Evolutionary conservation across 1,140 invertebrate species (phyloP).

Genomic region (Batillaria attramentaria): DNA sequence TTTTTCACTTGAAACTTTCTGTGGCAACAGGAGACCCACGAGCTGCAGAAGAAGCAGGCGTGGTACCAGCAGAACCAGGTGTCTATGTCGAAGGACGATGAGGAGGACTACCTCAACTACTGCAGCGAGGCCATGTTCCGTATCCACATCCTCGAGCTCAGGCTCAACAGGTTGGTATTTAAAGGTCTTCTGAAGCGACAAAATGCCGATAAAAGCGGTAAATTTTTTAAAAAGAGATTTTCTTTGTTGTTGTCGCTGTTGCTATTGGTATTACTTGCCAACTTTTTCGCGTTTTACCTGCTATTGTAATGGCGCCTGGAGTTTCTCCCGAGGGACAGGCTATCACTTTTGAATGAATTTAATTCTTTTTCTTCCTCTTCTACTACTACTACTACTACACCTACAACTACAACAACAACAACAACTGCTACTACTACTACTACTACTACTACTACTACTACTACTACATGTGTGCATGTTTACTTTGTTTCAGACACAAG

Average conservation of each 20-base stretch:
- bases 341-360: too few species aligned
- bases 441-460: too few species aligned
- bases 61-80: slow-evolving; percentile 73
- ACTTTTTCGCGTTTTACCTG: not conserved
- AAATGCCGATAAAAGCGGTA: too few species aligned
- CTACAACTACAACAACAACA: too few species aligned
- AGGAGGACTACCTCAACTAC: slow-evolving; percentile 72
- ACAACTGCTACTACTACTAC: too few species aligned
- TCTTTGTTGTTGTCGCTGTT: not conserved
- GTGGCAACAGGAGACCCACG: slow-evolving; percentile 70
- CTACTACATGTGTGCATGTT: too few species aligned
- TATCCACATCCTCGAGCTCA: slow-evolving; percentile 70
- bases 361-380: too few species aligned
- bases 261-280: not conserved
- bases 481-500: slow-evolving; percentile 69
- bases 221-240: not conserved
- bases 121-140: slow-evolving; percentile 72
- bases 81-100: slow-evolving; percentile 71
- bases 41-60: slow-evolving; percentile 71
- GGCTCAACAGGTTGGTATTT: slow-evolving; percentile 68
- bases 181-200: too few species aligned
- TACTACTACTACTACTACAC: not conserved
- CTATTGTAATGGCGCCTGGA: too few species aligned
- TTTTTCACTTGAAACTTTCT: too few species aligned
- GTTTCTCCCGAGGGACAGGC: too few species aligned